phyloP scores from a whole-genome alignment of 2,888 invertebrate species.

The Chrysotoxum bicinctum region DNA sequence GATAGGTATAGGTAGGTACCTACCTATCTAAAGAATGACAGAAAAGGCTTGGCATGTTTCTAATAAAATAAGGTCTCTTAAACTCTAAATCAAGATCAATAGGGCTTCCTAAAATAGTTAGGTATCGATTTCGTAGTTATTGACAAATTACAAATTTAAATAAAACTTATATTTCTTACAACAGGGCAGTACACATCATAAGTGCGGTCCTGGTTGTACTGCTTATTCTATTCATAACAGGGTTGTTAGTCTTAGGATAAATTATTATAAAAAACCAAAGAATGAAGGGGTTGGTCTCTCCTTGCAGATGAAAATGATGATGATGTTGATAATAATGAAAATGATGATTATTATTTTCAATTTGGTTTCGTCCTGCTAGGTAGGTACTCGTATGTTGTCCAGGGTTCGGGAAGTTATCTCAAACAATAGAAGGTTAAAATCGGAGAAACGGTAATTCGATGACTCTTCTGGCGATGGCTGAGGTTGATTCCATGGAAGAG shows the following conservation, averaged over 20 bases:
- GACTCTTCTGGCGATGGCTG: conserved; percentile 31
- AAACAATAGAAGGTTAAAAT: conserved; percentile 17
- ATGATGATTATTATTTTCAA: conserved; percentile 50
- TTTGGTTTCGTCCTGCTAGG: conserved; percentile 43
- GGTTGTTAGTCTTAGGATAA: neutral
- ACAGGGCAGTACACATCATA: too few species aligned
- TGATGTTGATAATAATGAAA: conserved; percentile 18
- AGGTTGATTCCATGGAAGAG: neutral
- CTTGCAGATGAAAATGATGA: neutral
- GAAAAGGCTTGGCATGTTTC: too few species aligned
- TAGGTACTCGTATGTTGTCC: conserved; percentile 16
- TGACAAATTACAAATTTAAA: too few species aligned
- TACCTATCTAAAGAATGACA: too few species aligned
- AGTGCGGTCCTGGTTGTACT: neutral
- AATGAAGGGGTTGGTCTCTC: neutral
- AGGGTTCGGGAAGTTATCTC: conserved; percentile 46
- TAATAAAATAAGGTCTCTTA: too few species aligned
- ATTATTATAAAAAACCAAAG: neutral
- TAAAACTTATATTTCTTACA: too few species aligned
- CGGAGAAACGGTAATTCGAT: conserved; percentile 52
- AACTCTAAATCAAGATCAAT: too few species aligned
- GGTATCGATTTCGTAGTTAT: too few species aligned
- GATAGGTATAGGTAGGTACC: too few species aligned
- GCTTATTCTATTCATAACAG: neutral
- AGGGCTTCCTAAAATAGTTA: too few species aligned